Percentiles rank a stretch among this genome's conserved stretches.
These are phyloP conservation scores for Pogonus chalceus DNA, from an alignment of 1,140 invertebrate genomes.

Conservation along the genomic window DNA sequence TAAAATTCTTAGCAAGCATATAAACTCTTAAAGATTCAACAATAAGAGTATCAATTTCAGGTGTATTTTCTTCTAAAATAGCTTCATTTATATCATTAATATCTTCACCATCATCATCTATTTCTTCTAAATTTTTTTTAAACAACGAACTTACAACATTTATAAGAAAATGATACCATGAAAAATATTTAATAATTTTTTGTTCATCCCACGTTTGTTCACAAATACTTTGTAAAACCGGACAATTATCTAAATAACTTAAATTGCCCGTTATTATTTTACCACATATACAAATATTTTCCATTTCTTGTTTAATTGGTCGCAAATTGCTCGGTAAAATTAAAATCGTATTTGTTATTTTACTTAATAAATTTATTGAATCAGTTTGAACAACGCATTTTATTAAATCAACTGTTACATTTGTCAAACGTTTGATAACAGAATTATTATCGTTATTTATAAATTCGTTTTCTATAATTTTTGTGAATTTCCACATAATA, in stretches of 20 bases:
- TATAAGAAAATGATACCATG: conserved; percentile 21
- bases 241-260: not conserved
- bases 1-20: conserved; percentile 24
- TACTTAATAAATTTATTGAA: not conserved
- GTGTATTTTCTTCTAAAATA: conserved; percentile 14
- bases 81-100: conserved; percentile 16
- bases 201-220: conserved; percentile 8
- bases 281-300: not conserved
- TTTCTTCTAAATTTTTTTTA: conserved; percentile 12
- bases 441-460: conserved; percentile 19
- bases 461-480: conserved; percentile 30
- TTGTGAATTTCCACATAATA: conserved; percentile 28
- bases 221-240: not conserved
- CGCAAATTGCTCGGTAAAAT: not conserved
- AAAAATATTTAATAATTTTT: conserved; percentile 23
- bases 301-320: not conserved
- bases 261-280: not conserved
- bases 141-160: conserved; percentile 16
- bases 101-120: conserved; percentile 21
- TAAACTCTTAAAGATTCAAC: conserved; percentile 26
- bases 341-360: not conserved
- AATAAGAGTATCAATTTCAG: conserved; percentile 18
- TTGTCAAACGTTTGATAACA: conserved; percentile 17
- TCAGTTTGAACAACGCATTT: conserved; percentile 13
- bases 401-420: conserved; percentile 20